These are phyloP conservation scores for Nettapus auritus DNA, from an alignment of 2,113 vertebrate species.

Conservation along the genomic window DNA sequence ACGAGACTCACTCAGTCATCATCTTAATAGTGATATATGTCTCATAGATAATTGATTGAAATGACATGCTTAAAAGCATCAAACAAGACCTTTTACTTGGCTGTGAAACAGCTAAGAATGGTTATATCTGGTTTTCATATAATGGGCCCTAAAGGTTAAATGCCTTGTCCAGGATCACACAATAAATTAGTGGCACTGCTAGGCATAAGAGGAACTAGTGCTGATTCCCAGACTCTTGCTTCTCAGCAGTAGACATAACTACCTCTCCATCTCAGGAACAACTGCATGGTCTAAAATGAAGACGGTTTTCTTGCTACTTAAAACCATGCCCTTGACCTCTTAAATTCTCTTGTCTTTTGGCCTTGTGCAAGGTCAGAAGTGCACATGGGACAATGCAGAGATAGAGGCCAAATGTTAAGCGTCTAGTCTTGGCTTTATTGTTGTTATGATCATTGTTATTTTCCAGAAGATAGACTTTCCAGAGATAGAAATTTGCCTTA, in stretches of 20 bases:
- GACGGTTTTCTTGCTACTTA: background rate
- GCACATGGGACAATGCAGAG: background rate
- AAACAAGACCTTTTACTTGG: constrained; percentile 6
- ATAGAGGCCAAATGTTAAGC: background rate
- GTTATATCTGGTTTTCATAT: constrained; percentile 47
- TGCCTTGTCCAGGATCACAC: background rate
- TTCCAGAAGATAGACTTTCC: background rate
- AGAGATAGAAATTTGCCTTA: background rate
- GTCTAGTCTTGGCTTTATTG: background rate
- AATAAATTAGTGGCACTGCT: constrained; percentile 15
- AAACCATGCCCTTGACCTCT: background rate
- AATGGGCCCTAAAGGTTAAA: constrained; percentile 30
- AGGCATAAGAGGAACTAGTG: background rate
- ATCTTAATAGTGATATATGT: constrained; percentile 25
- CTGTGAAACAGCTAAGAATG: constrained; percentile 14
- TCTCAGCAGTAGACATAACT: background rate
- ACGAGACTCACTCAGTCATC: background rate
- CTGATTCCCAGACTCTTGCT: background rate
- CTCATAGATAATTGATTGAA: constrained; percentile 32
- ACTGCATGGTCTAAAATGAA: background rate
- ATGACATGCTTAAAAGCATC: constrained; percentile 27
- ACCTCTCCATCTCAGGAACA: background rate
- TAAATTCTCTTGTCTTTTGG: background rate
- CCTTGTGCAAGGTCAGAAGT: background rate
- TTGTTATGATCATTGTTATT: background rate